Evolutionary conservation across 2,888 invertebrate species (phyloP).

Genomic region (Drosophila flavopinicola): DNA sequence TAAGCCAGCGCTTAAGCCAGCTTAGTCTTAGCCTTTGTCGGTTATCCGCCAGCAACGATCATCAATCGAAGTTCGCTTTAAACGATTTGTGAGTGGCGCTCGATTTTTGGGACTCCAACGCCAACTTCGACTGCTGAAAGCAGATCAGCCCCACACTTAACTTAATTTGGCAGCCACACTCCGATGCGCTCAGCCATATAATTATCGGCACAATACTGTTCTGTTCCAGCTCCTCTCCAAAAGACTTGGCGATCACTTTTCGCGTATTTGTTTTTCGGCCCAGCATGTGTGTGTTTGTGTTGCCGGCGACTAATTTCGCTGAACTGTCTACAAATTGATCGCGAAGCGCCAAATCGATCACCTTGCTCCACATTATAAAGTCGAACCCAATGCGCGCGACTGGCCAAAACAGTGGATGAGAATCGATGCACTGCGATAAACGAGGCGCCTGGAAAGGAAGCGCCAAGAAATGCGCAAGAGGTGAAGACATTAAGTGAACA

Average conservation of each 20-base stretch:
- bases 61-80: conserved; percentile 71
- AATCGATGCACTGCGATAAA: conserved; percentile 65
- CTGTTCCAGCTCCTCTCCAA: conserved; percentile 11
- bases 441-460: conserved; percentile 47
- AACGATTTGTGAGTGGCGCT: conserved; percentile 72
- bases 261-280: conserved; percentile 71
- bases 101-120: conserved; percentile 20
- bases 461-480: conserved; percentile 26
- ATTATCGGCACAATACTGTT: conserved; percentile 80
- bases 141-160: conserved; percentile 83
- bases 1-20: conserved; percentile 40
- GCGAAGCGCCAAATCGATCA: conserved; percentile 85
- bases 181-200: conserved; percentile 69
- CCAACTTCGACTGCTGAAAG: conserved; percentile 65
- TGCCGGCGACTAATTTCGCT: conserved; percentile 65
- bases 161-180: conserved; percentile 83
- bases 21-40: conserved; percentile 61
- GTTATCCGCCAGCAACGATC: conserved; percentile 73
- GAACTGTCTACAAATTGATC: conserved; percentile 83
- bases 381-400: conserved; percentile 55
- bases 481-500: conserved; percentile 44
- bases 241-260: conserved; percentile 40
- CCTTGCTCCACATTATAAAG: conserved; percentile 79
- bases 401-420: conserved; percentile 52
- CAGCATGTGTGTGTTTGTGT: not conserved